Evolutionary conservation across 2,888 invertebrate species (phyloP).

Genomic region (Trichogramma evanescens): DNA sequence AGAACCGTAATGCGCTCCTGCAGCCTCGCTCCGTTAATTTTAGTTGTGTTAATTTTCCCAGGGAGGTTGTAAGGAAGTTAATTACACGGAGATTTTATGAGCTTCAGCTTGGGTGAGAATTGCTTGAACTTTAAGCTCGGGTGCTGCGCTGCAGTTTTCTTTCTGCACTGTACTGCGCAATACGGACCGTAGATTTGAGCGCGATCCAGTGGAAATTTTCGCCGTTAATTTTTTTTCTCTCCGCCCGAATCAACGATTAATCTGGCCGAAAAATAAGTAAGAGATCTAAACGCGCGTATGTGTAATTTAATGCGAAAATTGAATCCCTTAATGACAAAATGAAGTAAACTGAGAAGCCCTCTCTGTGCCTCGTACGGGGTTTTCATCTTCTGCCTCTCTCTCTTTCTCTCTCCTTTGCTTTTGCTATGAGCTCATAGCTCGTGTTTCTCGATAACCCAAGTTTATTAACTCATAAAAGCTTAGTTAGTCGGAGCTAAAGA

Average conservation of each 20-base stretch:
- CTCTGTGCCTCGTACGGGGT: no score
- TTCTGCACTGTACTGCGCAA: not conserved
- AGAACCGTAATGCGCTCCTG: no score
- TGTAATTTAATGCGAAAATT: no score
- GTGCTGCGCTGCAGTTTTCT: not conserved
- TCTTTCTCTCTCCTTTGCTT: not conserved
- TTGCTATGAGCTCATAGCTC: slow-evolving; percentile 13
- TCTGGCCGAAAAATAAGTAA: not conserved
- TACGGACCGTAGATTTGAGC: not conserved
- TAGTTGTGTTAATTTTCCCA: no score
- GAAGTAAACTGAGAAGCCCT: no score
- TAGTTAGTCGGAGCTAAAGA: slow-evolving; percentile 32
- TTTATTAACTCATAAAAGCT: slow-evolving; percentile 46
- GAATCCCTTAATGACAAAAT: no score
- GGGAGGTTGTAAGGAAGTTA: no score
- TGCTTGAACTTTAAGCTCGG: slow-evolving; percentile 4
- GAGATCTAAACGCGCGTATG: not conserved
- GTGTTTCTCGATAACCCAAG: slow-evolving; percentile 46
- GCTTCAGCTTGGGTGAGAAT: no score
- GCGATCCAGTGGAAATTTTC: not conserved
- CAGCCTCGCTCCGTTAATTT: no score
- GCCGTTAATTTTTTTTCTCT: not conserved
- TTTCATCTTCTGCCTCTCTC: not conserved
- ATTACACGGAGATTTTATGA: no score
- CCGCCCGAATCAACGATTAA: not conserved